Conservation (phyloP, 2,113 vertebrate species). For the Vulpes vulpes region DNA sequence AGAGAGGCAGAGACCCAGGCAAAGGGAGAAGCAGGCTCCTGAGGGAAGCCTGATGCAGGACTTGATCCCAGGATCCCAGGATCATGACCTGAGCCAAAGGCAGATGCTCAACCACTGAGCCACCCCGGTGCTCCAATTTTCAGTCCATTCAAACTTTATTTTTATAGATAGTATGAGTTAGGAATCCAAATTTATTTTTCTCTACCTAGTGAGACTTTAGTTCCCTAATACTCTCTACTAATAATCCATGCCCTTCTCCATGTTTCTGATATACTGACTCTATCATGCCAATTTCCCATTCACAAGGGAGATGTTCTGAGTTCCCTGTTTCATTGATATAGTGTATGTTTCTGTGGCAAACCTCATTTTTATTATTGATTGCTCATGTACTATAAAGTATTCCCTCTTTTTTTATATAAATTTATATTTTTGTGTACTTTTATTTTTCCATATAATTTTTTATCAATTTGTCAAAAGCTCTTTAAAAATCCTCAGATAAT, state of each 20-base stretch:
- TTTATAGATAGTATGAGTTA: neutral
- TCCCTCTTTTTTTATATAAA: neutral
- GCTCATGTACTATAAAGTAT: neutral
- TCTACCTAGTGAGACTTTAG: neutral
- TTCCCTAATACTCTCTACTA: neutral
- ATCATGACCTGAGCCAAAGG: too few species aligned
- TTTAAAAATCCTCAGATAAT: slow-evolving; percentile 1
- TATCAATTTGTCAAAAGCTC: neutral
- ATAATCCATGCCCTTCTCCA: neutral
- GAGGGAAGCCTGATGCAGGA: too few species aligned
- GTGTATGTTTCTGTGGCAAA: neutral
- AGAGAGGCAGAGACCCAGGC: too few species aligned
- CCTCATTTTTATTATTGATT: neutral
- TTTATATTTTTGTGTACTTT: neutral
- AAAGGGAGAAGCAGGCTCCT: too few species aligned
- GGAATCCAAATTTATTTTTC: neutral
- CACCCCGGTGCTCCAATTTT: neutral
- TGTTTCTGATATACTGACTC: neutral
- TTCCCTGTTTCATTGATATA: neutral
- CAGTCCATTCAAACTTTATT: neutral
- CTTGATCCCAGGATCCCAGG: too few species aligned
- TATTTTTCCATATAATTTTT: neutral
- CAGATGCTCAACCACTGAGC: too few species aligned
- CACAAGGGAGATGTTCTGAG: neutral
- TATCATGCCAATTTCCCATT: neutral